Evolutionary conservation across 2,888 invertebrate species (phyloP), one percentile per base, ranked within the genome.

Genomic region (Clusia tigrina): DNA sequence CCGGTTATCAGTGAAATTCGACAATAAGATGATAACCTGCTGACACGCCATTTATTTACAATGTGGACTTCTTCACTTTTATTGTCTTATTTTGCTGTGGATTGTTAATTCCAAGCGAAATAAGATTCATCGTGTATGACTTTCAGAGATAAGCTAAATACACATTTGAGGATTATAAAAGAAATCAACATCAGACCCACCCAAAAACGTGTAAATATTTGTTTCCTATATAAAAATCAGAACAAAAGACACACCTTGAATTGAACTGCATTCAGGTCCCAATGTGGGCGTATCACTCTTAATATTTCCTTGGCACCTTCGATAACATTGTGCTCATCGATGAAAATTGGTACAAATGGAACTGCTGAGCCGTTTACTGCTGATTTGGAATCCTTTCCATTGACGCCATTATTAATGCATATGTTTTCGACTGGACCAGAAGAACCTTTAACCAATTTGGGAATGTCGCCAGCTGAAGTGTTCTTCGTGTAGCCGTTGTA

Each of bases 221-320:
- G 32, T 32, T 32, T 32, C 12, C 12, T 32, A 9, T 32, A 6
- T 9, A 32, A 6, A 32, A 32, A 32, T 32, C 12, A 32, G 12
- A 32, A 32, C 32, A 32, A 9, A n/a, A n/a, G 22, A 20, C 20
- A 20, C 76, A 94, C 94, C 90, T 92, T 93, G 80, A 90, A 89
- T 74, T 87, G 85, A 64, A 93, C 86, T 73, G 87, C 84, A 68
- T 87, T 85, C 65, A 85, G 74, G 60, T 86, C 82, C 94, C 94
- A 95, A 48, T 85, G 74, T 18, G 93, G 91, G 78, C 92, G 87
- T 70, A 94, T 87, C 54, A 83, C 84, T 81, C 87, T 85, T 63
- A 94, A 85, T 74, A 94, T 85, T 78, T 88, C 84, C 70, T 86
- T 83, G 59, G 92, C 91, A 71, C 91, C 93, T 48, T 85, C 83